Evolutionary conservation across 2,888 invertebrate genomes (phyloP), one percentile per base, ranked within the genome.

Genomic region (Diarsia rubi): DNA sequence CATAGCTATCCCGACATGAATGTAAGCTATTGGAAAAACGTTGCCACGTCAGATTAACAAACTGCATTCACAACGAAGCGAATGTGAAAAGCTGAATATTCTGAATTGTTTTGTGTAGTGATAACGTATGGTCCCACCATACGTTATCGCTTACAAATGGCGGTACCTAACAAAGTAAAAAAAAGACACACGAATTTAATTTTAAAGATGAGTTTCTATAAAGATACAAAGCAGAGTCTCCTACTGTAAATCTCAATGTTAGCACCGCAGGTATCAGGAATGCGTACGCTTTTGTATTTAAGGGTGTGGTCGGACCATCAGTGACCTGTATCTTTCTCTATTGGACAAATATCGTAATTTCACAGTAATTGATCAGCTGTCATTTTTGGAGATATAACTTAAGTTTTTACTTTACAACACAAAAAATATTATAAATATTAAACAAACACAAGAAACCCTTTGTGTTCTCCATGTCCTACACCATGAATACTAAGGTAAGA

Each of bases 1-100:
- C 75, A 78, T 82, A 65, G 79, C 57, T 60, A 66, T 66, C 57
- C 65, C 42, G 73, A 78, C 85, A 82, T 75, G 63, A 73, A 77
- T 81, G 85, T 88, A 89, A 89, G 88, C 87, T 84, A 86, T 86
- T 76, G 88, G 87, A 85, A 90, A 88, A 90, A 84, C 84, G 86
- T 81, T 84, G 86, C 78, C 78, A 82, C 83, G 83, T 76, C 82
- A 83, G 90, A 88, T 90, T 89, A 87, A 57, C 67, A 62, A 79
- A 65, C 42, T 59, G 47, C 66, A 42, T 21, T 83, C 67, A 84
- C 68, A 79, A 79, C 79, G 76, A 65, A 74, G 19, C 9, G 45
- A 37, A 47, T 24, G 42, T 14, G 14, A 9, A 24, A 42, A 62
- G 59, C 31, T 31, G 19, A 16, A n/a, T n/a, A n/a, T n/a, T n/a